phyloP scores from a whole-genome alignment of 2,113 vertebrate genomes.

The Chionodraco myersi region DNA sequence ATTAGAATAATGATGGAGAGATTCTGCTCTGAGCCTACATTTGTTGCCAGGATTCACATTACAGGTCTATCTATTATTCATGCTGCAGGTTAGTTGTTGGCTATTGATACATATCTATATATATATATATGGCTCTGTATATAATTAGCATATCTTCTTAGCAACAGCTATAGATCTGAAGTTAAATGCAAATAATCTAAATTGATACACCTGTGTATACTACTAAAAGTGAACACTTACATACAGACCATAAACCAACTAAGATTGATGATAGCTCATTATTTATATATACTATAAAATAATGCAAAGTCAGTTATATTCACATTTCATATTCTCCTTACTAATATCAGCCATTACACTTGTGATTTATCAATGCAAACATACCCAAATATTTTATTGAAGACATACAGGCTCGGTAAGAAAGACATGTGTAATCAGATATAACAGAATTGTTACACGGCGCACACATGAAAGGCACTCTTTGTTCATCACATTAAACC shows the following conservation, averaged over 20 bases:
- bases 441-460: constrained; percentile 45
- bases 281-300: neutral
- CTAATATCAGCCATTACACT: constrained; percentile 34
- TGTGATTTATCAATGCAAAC: constrained; percentile 52
- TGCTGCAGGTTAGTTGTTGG: constrained; percentile 1
- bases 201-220: neutral
- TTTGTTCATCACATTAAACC: constrained; percentile 47
- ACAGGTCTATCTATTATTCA: constrained; percentile 4
- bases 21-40: no score
- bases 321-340: constrained; percentile 3
- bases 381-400: constrained; percentile 71
- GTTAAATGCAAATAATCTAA: constrained; percentile 1
- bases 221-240: neutral
- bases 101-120: constrained; percentile 7
- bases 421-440: constrained; percentile 57
- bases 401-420: constrained; percentile 73
- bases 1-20: no score
- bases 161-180: neutral
- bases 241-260: neutral
- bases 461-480: constrained; percentile 25
- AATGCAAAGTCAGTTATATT: neutral
- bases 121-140: constrained; percentile 23
- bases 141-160: neutral
- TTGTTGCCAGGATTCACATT: neutral
- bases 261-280: constrained; percentile 3